Base-by-base conservation (phyloP, 1,140 invertebrate species). In the Penaeus vannamei region DNA sequence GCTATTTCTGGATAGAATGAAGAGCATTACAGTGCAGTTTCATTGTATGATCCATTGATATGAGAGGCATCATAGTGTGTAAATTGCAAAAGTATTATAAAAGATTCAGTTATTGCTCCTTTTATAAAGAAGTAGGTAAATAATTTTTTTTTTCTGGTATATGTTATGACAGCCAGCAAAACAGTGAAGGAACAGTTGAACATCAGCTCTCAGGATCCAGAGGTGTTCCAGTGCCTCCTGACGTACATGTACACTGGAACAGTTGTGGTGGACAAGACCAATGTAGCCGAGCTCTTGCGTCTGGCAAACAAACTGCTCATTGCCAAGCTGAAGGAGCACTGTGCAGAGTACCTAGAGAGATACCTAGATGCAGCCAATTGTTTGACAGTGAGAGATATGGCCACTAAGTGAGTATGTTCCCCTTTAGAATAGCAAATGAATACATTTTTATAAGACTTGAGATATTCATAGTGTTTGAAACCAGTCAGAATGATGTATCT, bases 171-270 rank as follows among this genome's bases (percentile, higher is more conserved):
- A 88, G 90, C 83, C 19, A 90, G 90, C 29, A 94, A 94, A 92
- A 93, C 94, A 32, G 92, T 93, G 23, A 94, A 94, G 91, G 95
- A 96, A 91, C 93, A 94, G 91, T 90, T 95, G 64, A 94, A 93
- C 17, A 92, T 96, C 69, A 94, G 93, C 59, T 95, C 94, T 92
- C 93, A 94, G 92, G 94, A 95, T 92, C 93, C 93, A 84, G 94
- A 94, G 85, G 94, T 94, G 61, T 96, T 96, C 92, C 93, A 94
- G 83, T 92, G 93, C 79, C 93, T 96, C 61, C 91, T 96, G 4
- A 95, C 95, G 92, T 96, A 95, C 92, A 95, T 96, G 93, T 96
- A 96, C 92, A 95, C 95, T 72, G 95, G 95, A 84, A 93, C 92
- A 84, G 93, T 96, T 77, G 93, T 94, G 64, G 94, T 96, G 85